These are phyloP conservation scores for Otus scops DNA, from an alignment of 2,797 vertebrate species.

Conservation along the genomic window DNA sequence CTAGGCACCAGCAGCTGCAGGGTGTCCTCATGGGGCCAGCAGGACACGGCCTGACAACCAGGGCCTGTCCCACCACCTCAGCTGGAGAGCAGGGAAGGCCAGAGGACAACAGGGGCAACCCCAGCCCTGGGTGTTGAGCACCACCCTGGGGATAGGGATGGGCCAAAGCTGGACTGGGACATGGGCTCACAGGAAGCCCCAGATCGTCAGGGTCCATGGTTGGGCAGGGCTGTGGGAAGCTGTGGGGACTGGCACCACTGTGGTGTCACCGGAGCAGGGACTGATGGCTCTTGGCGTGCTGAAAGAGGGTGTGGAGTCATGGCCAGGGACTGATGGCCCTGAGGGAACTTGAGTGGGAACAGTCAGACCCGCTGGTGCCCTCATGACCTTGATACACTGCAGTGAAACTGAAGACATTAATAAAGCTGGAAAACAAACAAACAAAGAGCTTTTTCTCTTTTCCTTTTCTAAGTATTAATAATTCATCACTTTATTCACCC, in stretches of 20 bases:
- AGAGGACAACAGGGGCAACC: not conserved
- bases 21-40: fast-evolving
- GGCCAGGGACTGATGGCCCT: not conserved
- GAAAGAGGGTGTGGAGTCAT: fast-evolving
- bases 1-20: not conserved
- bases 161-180: no score
- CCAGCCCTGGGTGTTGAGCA: fast-evolving
- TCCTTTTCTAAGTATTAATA: not conserved
- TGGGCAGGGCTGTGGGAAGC: not conserved
- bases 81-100: no score
- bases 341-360: fast-evolving
- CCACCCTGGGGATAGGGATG: fast-evolving
- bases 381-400: not conserved
- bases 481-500: not conserved
- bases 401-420: not conserved
- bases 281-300: fast-evolving
- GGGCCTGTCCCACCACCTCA: not conserved
- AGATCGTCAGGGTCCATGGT: fast-evolving
- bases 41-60: not conserved
- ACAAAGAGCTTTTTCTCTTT: not conserved
- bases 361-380: not conserved
- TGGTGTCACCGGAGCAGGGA: fast-evolving
- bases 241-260: not conserved
- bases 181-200: no score
- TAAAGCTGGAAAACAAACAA: not conserved